Evolutionary conservation across 1,140 invertebrate genomes (phyloP), one percentile per base, ranked within the genome.

Genomic region (Drosophila pectinifera): DNA sequence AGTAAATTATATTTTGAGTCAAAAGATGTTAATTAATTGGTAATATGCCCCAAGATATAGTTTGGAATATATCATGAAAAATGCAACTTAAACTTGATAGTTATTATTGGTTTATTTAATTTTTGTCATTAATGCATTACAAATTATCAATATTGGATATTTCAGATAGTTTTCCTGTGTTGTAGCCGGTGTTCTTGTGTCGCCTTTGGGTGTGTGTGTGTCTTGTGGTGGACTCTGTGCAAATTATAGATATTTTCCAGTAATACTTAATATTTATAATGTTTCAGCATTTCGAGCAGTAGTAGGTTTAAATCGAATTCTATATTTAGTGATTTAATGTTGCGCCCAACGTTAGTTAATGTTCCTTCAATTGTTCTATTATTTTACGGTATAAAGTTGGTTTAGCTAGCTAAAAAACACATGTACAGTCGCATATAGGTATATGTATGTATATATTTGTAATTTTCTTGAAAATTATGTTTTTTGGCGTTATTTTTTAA

Each of bases 351-450:
- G 20, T 73, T 62, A 43, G 45, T 53, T 79, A 43, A 43, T 43
- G 57, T 54, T 31, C 22, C 31, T 76, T 61, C 34, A 72, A 75
- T 63, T 88, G 73, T 82, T 86, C 74, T 88, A 78, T 88, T 86
- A 82, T 80, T 80, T 63, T 80, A 68, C 70, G 62, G 79, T 88
- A 88, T 86, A 86, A 86, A 88, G 82, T 79, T 88, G 67, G 57
- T 73, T 86, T 88, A 70, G 74, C 82, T 86, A 86, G 73, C 82
- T 86, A 86, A 82, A 84, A 86, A 82, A 78, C 78, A 75, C 69
- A 86, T 88, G 42, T 86, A 85, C 82, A 85, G 78, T 86, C 82
- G 82, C 68, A 67, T 75, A 58, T 58, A 58, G 46, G 34, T 74
- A 24, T 69, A 45, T 63, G 22, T 64, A 43, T 64, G 10, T 45